These are phyloP conservation scores for Lophius americanus DNA, from an alignment of 2,797 vertebrate genomes.

Conservation along the genomic window DNA sequence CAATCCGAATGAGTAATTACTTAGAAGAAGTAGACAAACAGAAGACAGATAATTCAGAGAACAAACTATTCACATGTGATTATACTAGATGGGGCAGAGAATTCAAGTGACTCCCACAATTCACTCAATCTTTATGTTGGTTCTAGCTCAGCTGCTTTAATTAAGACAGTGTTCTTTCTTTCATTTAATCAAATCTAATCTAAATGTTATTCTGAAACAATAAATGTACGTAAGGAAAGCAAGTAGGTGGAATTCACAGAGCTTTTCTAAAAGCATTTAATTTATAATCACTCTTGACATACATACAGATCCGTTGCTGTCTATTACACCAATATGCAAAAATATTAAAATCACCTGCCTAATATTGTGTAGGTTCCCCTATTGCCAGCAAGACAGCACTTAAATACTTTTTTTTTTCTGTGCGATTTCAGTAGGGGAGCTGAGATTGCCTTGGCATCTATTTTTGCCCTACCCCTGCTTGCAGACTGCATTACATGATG, in stretches of 20 bases:
- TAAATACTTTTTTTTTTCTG: background rate
- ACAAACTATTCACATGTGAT: constrained; percentile 37
- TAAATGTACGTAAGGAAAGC: constrained; percentile 45
- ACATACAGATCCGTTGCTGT: too few relatives aligned
- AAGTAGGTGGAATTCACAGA: constrained; percentile 20
- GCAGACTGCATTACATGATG: constrained; percentile 6
- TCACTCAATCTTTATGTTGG: constrained; percentile 36
- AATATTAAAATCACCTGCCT: too few relatives aligned
- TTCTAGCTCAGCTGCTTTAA: constrained; percentile 57
- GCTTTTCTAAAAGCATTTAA: background rate
- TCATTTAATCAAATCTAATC: constrained; percentile 38
- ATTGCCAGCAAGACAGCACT: too few relatives aligned
- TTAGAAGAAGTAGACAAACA: constrained; percentile 23
- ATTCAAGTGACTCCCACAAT: constrained; percentile 39
- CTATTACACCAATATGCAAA: too few relatives aligned
- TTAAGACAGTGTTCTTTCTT: constrained; percentile 49
- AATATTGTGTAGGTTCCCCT: too few relatives aligned
- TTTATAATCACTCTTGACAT: too few relatives aligned
- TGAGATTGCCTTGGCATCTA: too few relatives aligned
- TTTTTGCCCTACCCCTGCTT: background rate
- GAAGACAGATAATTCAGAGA: constrained; percentile 19
- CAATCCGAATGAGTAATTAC: constrained; percentile 28
- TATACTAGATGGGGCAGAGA: constrained; percentile 38
- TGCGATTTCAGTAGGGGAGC: background rate
- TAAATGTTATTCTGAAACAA: constrained; percentile 52